A percentile compares a stretch with the other conserved stretches of the same genome.
These are phyloP conservation scores for Eristalinus sepulchralis DNA, from an alignment of 2,888 invertebrate genomes.

Conservation along the genomic window DNA sequence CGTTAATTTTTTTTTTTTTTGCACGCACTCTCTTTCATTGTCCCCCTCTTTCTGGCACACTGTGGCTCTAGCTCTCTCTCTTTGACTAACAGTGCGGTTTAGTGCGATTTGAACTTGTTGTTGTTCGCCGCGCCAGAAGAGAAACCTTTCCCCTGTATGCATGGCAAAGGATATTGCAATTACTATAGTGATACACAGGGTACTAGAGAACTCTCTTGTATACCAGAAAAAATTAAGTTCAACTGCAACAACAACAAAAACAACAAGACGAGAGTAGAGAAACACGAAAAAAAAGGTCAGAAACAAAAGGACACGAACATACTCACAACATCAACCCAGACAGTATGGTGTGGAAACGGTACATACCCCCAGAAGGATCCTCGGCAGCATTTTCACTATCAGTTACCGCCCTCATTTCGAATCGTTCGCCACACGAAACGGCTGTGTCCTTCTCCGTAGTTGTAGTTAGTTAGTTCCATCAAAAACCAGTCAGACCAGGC, in stretches of 20 bases:
- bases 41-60: not conserved
- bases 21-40: constrained; percentile 40
- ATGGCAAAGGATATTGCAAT: constrained; percentile 57
- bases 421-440: constrained; percentile 52
- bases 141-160: constrained; percentile 4
- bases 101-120: constrained; percentile 40
- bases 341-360: constrained; percentile 55
- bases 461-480: constrained; percentile 10
- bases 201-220: constrained; percentile 18
- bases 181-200: constrained; percentile 44
- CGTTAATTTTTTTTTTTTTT: not conserved
- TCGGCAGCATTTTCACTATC: constrained; percentile 59
- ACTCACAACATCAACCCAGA: constrained; percentile 27
- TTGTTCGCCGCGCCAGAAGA: constrained; percentile 18
- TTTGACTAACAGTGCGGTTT: not conserved
- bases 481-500: not conserved
- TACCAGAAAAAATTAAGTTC: constrained; percentile 9
- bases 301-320: constrained; percentile 60
- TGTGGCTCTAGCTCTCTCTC: constrained; percentile 19
- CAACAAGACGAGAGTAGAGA: not conserved
- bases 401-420: constrained; percentile 68
- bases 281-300: constrained; percentile 45
- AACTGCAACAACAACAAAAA: not conserved
- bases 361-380: constrained; percentile 58
- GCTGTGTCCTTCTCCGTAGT: constrained; percentile 28